Base-by-base conservation (phyloP, 2,797 vertebrate genomes). In the Sarcophilus harrisii region DNA sequence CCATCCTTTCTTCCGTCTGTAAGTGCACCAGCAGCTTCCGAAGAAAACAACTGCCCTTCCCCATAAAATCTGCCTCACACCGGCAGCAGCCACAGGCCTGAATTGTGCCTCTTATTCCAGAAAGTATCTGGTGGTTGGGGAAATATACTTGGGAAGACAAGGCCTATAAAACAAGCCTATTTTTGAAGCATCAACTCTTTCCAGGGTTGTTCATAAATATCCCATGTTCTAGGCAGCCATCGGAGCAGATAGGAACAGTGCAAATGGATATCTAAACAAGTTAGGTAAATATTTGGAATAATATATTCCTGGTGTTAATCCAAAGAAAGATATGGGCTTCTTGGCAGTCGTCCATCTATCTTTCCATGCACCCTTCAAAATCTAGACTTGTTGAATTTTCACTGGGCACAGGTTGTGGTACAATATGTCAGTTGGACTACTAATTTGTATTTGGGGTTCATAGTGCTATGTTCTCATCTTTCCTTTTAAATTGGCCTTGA, bases 1-100 rank as follows among this genome's bases (percentile, higher is more conserved):
- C 96, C 96, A 94, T 95, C 94, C 95, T 96, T 57, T 91, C 95
- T 94, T 95, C 97, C 95, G 59, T 95, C 96, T 94, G 58, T 92
- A 94, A 96, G 95, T 94, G 96, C 94, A 93, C 94, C 93, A 58
- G 91, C 29, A 59, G 96, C 90, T 95, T 81, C 38, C 59, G 73
- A 87, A 87, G 73, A 87, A 87, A 87, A 87, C 73, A 87, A 87
- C 38, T 87, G 73, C 73, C 73, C 73, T 45, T 49, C 73, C 73
- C 73, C 73, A 87, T 38, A 11, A 28, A 49, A 49, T 45, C 73
- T 87, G 73, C 73, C 73, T 27, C 38, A 73, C 93, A 91, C 94
- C 93, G 58, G 91, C 24, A 54, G 96, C 90, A 95, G 73, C 38
- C 73, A 38, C 93, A 96, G 95, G 97, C 96, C 95, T 60, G 92